A percentile compares a stretch with the other conserved stretches of the same genome.
phyloP scores from a whole-genome alignment of 1,140 invertebrate genomes.

The Drosophila mojavensis region DNA sequence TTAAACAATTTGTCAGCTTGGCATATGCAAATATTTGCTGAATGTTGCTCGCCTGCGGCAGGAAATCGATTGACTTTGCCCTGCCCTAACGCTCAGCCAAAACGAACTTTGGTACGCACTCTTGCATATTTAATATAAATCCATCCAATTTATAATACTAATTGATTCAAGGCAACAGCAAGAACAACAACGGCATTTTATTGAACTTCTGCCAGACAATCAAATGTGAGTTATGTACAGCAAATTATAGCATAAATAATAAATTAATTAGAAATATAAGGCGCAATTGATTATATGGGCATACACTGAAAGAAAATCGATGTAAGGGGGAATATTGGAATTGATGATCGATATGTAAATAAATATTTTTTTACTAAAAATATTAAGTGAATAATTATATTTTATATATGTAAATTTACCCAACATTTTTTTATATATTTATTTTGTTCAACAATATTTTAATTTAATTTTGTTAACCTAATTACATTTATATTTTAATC shows the following conservation, averaged over 20 bases:
- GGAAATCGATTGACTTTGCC: constrained; percentile 5
- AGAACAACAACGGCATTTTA: not conserved
- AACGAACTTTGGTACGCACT: not conserved
- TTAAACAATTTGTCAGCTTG: constrained; percentile 42
- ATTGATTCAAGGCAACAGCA: not conserved
- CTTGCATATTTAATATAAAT: not conserved
- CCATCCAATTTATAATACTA: constrained; percentile 9
- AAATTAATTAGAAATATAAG: not conserved
- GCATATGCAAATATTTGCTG: constrained; percentile 62
- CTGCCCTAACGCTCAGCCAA: not conserved
- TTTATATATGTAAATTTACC: no score
- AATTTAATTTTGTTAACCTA: no score
- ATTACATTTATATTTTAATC: no score
- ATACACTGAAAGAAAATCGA: not conserved
- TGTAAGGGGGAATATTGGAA: not conserved
- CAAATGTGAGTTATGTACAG: not conserved
- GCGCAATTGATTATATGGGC: not conserved
- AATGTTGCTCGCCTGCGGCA: constrained; percentile 6
- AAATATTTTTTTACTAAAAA: no score
- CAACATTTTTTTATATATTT: no score
- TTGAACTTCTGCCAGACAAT: not conserved
- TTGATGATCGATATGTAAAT: no score
- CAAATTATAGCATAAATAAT: constrained; percentile 2
- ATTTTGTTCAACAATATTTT: no score
- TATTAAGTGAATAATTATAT: no score